Percentiles rank a stretch among this genome's conserved stretches.
Evolutionary conservation across 2,888 invertebrate genomes (phyloP).

Genomic region (Xanthia togata): DNA sequence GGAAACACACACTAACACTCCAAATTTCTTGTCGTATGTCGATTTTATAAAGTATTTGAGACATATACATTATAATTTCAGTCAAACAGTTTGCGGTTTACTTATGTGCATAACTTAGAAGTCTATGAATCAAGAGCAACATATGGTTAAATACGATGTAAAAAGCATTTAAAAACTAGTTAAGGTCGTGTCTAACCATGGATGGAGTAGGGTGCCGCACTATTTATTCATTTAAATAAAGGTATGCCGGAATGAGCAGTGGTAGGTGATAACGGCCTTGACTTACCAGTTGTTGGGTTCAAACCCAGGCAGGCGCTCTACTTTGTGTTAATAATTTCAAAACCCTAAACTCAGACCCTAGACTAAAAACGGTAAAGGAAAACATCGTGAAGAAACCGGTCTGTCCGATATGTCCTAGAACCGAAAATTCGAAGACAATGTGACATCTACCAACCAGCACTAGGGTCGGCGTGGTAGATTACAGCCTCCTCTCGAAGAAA

Average conservation of each 20-base stretch:
- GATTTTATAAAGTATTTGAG: conserved; percentile 8
- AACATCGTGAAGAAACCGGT: too few relatives aligned
- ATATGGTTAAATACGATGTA: conserved; percentile 51
- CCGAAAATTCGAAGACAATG: too few relatives aligned
- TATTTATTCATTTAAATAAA: not conserved
- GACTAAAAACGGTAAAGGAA: too few relatives aligned
- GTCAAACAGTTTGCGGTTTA: conserved; percentile 31
- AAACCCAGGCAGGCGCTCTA: too few relatives aligned
- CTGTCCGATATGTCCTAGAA: too few relatives aligned
- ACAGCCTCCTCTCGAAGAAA: too few relatives aligned
- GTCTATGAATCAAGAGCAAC: conserved; percentile 54
- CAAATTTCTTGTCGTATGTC: conserved; percentile 21
- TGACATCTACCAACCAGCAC: too few relatives aligned
- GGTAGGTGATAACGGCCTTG: too few relatives aligned
- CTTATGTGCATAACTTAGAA: conserved; percentile 38
- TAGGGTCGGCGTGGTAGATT: too few relatives aligned
- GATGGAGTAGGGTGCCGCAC: conserved; percentile 16
- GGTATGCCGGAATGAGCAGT: not conserved
- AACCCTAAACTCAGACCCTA: too few relatives aligned
- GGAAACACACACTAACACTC: conserved; percentile 25
- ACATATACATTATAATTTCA: conserved; percentile 17
- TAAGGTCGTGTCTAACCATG: not conserved
- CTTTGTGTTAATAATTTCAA: too few relatives aligned
- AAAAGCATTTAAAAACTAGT: conserved; percentile 41
- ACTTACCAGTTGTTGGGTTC: too few relatives aligned